A percentile compares a stretch with the other conserved stretches of the same genome.
Evolutionary conservation across 2,113 vertebrate genomes (phyloP).

Genomic region (Ameiurus melas): DNA sequence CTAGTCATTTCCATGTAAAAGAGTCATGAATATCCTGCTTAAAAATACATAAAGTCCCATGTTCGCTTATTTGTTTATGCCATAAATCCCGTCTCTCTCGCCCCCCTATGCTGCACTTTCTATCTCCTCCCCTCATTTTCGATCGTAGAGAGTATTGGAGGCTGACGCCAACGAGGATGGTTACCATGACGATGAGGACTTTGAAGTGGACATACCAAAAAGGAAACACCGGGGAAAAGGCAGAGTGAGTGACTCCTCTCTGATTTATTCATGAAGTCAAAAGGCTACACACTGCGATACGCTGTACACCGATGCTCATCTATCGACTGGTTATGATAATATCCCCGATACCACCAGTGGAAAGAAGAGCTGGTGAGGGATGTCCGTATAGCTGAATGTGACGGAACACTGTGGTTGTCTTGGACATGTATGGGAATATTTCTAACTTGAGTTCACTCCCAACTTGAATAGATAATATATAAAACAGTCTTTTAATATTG

Average conservation of each 20-base stretch:
- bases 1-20: neutral
- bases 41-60: neutral
- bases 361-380: neutral
- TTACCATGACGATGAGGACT: constrained; percentile 92
- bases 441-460: neutral
- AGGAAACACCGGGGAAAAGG: constrained; percentile 93
- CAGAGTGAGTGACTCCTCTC: constrained; percentile 78
- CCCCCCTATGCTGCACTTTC: neutral
- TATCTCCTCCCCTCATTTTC: constrained; percentile 1
- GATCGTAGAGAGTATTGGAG: constrained; percentile 87
- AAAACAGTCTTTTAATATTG: neutral
- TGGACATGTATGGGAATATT: neutral
- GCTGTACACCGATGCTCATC: neutral
- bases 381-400: neutral
- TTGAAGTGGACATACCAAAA: constrained; percentile 95
- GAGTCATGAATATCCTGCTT: neutral
- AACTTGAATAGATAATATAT: neutral
- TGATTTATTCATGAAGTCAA: neutral
- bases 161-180: constrained; percentile 95
- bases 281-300: neutral
- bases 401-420: neutral
- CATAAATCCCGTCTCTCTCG: neutral
- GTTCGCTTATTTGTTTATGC: neutral
- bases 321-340: neutral
- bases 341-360: neutral